Evolutionary conservation across 2,888 invertebrate genomes (phyloP).

Genomic region (Anaspis maculata): DNA sequence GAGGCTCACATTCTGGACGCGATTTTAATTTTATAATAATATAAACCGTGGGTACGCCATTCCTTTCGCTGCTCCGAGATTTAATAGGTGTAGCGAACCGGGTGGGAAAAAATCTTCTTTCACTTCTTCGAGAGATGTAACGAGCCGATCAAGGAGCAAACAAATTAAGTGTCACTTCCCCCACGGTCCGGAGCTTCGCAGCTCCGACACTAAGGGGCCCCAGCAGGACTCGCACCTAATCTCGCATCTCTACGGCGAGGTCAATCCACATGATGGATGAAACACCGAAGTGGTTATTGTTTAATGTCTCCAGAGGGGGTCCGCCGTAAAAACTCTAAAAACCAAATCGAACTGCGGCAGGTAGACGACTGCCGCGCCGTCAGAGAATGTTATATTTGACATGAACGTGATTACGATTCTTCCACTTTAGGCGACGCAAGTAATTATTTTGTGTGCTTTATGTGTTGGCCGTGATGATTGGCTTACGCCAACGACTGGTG

Average conservation of each 20-base stretch:
- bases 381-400: slow-evolving; percentile 30
- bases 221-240: slow-evolving; percentile 38
- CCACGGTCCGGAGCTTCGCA: slow-evolving; percentile 24
- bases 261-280: slow-evolving; percentile 37
- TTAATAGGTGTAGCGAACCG: no score
- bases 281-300: slow-evolving; percentile 43
- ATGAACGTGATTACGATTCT: slow-evolving; percentile 31
- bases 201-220: slow-evolving; percentile 21
- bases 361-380: slow-evolving; percentile 26
- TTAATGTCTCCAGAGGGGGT: slow-evolving; percentile 40
- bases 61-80: no score
- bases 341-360: slow-evolving; percentile 27
- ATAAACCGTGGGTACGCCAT: no score
- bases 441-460: slow-evolving; percentile 24
- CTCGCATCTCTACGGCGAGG: slow-evolving; percentile 33
- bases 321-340: slow-evolving; percentile 29
- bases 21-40: no score
- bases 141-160: slow-evolving; percentile 13
- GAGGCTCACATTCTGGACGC: no score
- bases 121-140: no score
- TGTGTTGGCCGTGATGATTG: slow-evolving; percentile 20
- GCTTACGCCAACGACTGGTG: slow-evolving; percentile 18
- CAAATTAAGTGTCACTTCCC: slow-evolving; percentile 40
- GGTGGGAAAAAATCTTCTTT: no score
- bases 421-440: slow-evolving; percentile 22